These are phyloP conservation scores for Conger conger DNA, from an alignment of 2,113 vertebrate genomes.

Conservation along the genomic window DNA sequence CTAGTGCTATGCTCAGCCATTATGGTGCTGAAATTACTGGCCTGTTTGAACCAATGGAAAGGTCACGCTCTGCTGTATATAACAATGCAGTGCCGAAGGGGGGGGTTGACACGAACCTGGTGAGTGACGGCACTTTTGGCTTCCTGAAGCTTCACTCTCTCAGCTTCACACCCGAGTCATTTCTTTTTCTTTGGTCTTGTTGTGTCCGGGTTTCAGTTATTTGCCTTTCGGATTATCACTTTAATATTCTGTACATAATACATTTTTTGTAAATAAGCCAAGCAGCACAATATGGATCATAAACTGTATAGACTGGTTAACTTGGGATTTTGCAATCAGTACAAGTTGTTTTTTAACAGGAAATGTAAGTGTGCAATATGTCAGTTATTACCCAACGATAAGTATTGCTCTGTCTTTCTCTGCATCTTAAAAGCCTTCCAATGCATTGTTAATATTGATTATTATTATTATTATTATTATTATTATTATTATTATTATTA, in stretches of 20 bases:
- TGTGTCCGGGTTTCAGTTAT: slow-evolving; percentile 56
- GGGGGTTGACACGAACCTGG: neutral
- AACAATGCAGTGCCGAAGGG: neutral
- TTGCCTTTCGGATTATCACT: slow-evolving; percentile 68
- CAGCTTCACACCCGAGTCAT: neutral
- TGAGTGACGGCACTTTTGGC: neutral
- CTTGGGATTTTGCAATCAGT: slow-evolving; percentile 46
- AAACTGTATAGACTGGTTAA: slow-evolving; percentile 56
- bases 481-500: slow-evolving; percentile 5
- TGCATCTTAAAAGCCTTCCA: slow-evolving; percentile 3
- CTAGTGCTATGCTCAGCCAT: neutral
- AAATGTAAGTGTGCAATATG: neutral
- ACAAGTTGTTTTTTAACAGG: neutral
- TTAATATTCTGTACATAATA: slow-evolving; percentile 56
- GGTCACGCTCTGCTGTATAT: too few relatives aligned
- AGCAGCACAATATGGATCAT: slow-evolving; percentile 55
- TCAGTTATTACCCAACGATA: neutral
- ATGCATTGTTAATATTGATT: neutral
- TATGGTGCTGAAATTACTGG: neutral
- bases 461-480: slow-evolving; percentile 8
- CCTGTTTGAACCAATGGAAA: neutral
- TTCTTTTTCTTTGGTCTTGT: slow-evolving; percentile 52
- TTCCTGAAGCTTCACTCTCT: neutral
- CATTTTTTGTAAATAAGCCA: slow-evolving; percentile 70
- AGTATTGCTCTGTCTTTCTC: neutral